Evolutionary conservation across 2,797 vertebrate species (phyloP).

Genomic region (Eurystomus glaucurus): DNA sequence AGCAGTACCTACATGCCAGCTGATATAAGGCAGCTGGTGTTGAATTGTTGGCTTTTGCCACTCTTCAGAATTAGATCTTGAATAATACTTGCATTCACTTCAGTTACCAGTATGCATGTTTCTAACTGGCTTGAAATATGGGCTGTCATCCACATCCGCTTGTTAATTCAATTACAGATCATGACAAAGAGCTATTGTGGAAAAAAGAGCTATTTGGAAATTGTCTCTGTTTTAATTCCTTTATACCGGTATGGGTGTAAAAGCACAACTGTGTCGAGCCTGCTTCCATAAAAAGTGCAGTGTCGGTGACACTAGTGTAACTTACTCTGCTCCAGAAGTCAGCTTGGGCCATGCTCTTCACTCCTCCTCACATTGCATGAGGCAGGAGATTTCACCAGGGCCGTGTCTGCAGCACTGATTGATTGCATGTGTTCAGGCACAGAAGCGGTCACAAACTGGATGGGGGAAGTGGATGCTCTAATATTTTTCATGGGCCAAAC

Average conservation of each 20-base stretch:
- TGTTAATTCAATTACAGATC: not conserved
- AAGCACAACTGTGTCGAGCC: not conserved
- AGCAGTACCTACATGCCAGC: not conserved
- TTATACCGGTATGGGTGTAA: not conserved
- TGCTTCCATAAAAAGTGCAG: not conserved
- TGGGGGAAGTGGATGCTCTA: not conserved
- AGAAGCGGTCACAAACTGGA: not conserved
- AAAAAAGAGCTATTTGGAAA: not conserved
- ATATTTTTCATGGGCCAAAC: not conserved
- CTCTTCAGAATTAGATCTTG: not conserved
- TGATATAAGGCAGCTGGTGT: not conserved
- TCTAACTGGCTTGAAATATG: not conserved
- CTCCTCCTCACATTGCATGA: accelerated
- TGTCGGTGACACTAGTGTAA: not conserved
- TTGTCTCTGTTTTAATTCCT: not conserved
- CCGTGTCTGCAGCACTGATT: accelerated
- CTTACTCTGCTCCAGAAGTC: not conserved
- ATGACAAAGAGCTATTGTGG: not conserved
- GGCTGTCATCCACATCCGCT: not conserved
- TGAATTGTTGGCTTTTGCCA: not conserved
- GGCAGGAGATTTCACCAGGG: not conserved
- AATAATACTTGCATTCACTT: not conserved
- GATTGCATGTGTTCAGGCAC: not conserved
- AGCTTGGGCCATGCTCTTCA: not conserved
- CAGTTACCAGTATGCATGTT: not conserved